A percentile compares a stretch with the other conserved stretches of the same genome.
phyloP scores from a whole-genome alignment of 2,113 vertebrate species.

The Motacilla tschutschensis region DNA sequence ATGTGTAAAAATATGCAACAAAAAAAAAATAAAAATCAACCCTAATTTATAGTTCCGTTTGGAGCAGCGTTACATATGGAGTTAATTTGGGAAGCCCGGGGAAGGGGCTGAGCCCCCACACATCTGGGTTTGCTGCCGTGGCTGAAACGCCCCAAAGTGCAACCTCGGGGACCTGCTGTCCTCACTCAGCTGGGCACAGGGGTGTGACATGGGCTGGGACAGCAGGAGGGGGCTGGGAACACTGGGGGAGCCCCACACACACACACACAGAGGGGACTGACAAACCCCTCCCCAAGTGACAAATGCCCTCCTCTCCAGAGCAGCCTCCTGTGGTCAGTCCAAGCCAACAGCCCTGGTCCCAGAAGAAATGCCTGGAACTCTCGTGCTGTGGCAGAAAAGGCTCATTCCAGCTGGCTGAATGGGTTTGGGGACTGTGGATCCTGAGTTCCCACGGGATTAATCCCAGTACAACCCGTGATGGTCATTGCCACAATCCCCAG shows the following conservation, averaged over 20 bases:
- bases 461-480: neutral
- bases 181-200: rapidly evolving
- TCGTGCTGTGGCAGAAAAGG: rapidly evolving
- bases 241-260: neutral
- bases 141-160: neutral
- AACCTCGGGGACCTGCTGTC: neutral
- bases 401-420: neutral
- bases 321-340: neutral
- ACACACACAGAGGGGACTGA: too few relatives aligned
- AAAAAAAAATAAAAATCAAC: neutral
- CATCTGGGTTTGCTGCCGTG: neutral
- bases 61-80: neutral
- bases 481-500: rapidly evolving
- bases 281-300: neutral
- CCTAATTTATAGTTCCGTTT: slow-evolving; percentile 31
- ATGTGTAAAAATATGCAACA: slow-evolving; percentile 46
- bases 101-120: neutral
- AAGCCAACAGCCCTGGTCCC: neutral
- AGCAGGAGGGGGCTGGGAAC: neutral
- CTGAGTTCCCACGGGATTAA: rapidly evolving
- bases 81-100: slow-evolving; percentile 23
- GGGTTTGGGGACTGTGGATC: rapidly evolving
- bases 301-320: neutral
- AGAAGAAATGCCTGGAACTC: neutral
- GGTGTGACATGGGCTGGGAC: neutral